phyloP scores from a whole-genome alignment of 2,797 vertebrate species.

The Fringilla coelebs region DNA sequence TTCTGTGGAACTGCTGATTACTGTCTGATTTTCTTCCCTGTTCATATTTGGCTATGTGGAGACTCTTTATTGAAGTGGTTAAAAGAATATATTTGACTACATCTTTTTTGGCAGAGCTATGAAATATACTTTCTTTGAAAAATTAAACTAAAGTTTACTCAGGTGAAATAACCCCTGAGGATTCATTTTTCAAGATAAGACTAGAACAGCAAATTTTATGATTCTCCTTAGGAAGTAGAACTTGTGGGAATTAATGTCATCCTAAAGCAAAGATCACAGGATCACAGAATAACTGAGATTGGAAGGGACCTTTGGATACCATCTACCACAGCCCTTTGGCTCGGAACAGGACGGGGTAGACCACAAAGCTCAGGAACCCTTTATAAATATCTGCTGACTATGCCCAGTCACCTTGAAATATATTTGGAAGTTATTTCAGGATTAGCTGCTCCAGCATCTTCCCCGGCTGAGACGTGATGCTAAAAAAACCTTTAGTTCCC shows the following conservation, averaged over 20 bases:
- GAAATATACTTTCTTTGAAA: background rate
- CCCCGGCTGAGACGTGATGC: background rate
- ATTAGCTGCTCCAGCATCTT: background rate
- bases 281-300: background rate
- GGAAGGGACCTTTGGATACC: background rate
- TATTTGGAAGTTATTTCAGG: background rate
- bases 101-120: background rate
- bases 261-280: background rate
- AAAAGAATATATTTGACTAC: background rate
- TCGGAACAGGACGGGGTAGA: background rate
- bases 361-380: background rate
- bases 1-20: background rate
- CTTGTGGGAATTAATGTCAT: background rate
- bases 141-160: background rate
- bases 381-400: background rate
- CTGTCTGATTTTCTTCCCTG: background rate
- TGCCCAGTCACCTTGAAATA: background rate
- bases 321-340: background rate
- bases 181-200: background rate
- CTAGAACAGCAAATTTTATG: background rate
- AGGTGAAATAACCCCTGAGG: background rate
- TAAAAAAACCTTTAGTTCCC: background rate
- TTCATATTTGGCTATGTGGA: background rate
- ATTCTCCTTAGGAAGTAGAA: background rate
- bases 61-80: background rate